Evolutionary conservation across 1,140 invertebrate genomes (phyloP).

Genomic region (Branchinecta lynchi): DNA sequence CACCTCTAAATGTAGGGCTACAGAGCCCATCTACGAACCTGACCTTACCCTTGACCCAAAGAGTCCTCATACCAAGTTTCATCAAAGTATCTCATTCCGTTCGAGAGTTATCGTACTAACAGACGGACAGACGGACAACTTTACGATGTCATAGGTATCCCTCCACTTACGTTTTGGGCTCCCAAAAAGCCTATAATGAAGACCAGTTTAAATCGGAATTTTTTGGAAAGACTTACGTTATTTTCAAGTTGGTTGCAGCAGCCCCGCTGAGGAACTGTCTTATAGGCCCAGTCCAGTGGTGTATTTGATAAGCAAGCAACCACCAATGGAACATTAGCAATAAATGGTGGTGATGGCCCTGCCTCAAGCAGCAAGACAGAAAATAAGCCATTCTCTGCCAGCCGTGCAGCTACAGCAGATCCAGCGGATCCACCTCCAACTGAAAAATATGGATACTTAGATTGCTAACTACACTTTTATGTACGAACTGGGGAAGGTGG

Average conservation of each 20-base stretch:
- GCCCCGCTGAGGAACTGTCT: constrained; percentile 40
- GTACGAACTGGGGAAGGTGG: too few species aligned
- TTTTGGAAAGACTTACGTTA: constrained; percentile 20
- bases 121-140: too few species aligned
- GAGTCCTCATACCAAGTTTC: too few species aligned
- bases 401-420: constrained; percentile 42
- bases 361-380: constrained; percentile 26
- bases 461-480: too few species aligned
- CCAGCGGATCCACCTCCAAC: constrained; percentile 46
- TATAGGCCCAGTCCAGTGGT: constrained; percentile 46
- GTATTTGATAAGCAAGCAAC: constrained; percentile 16
- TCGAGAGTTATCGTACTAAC: too few species aligned
- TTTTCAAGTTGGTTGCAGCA: constrained; percentile 31
- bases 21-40: too few species aligned
- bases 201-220: not conserved
- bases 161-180: too few species aligned
- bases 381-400: constrained; percentile 34
- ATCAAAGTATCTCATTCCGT: too few species aligned
- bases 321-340: constrained; percentile 19
- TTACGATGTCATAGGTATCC: too few species aligned
- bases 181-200: too few species aligned
- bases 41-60: too few species aligned
- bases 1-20: too few species aligned
- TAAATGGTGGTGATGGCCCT: constrained; percentile 20
- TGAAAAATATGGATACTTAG: not conserved